Conservation (phyloP, 2,797 vertebrate genomes). For the Acestrorhynchus altus region DNA sequence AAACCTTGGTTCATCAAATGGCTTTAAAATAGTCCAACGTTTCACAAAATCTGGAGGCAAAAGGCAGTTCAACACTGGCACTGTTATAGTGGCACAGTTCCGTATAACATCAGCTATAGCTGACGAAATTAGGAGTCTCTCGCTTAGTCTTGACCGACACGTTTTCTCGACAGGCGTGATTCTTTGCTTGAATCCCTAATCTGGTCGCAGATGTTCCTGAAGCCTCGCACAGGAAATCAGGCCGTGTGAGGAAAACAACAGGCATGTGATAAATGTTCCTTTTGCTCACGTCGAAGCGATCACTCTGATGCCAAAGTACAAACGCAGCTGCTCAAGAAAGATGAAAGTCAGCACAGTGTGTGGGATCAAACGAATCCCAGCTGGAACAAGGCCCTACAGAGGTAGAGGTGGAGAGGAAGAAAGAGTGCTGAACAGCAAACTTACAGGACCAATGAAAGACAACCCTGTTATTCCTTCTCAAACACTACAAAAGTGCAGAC, state of each 20-base stretch:
- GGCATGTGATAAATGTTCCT: neutral
- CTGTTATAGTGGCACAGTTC: neutral
- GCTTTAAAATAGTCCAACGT: neutral
- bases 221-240: neutral
- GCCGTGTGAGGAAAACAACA: neutral
- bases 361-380: constrained; percentile 82
- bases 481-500: neutral
- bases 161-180: neutral
- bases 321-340: constrained; percentile 86
- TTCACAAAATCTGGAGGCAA: neutral
- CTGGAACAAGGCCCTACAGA: constrained; percentile 72
- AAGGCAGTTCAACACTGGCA: neutral
- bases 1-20: neutral
- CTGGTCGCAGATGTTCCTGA: neutral
- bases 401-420: neutral
- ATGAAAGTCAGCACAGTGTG: constrained; percentile 85
- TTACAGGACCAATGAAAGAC: neutral
- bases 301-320: constrained; percentile 79
- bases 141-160: neutral
- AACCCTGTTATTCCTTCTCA: constrained; percentile 1
- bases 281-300: constrained; percentile 63
- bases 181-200: neutral
- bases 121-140: neutral
- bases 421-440: neutral
- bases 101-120: neutral